Evolutionary conservation across 2,888 invertebrate species (phyloP), one percentile per base, ranked within the genome.

Genomic region (Macaria notata): DNA sequence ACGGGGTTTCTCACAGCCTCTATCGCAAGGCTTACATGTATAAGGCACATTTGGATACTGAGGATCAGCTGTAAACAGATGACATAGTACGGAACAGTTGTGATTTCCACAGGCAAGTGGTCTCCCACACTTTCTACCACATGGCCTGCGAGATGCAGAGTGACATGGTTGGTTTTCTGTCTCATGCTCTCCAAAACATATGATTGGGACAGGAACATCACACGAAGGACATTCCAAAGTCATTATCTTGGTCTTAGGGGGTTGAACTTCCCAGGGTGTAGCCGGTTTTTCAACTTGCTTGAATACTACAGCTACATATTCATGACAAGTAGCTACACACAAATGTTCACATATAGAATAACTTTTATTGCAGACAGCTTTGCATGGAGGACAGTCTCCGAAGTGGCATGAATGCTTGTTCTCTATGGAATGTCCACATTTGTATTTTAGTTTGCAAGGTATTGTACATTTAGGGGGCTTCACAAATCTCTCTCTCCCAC

Each of bases 381-480:
- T 92, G 76, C 98, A 98, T 0, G 95, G 94, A 0, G 98, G 96
- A 76, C 98, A 98, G 38, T 94, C 93, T 0, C 95, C 96, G 71
- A 95, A 95, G 78, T 98, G 98, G 74, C 98, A 98, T 49, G 88
- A 91, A 80, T 97, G 97, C 9, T 92, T 92, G 66, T 95, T 94
- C 58, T 95, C 93, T 61, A 92, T 89, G 4, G 90, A 76, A 79
- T 98, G 98, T 69, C 98, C 96, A 84, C 98, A 98, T 76, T 95
- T 95, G 3, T 97, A 94, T 39, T 96, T 95, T 47, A 94, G 92
- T 94, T 92, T 94, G 85, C 98, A 98, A 0, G 87, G 86, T 55
- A 94, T 92, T 58, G 86, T 90, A 75, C 98, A 98, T 71, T 94
- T 94, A 1, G 97, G 97, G 6, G 97, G 96, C 70, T 94, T 95